Conservation (phyloP, 2,113 vertebrate genomes). For the Takifugu bimaculatus region DNA sequence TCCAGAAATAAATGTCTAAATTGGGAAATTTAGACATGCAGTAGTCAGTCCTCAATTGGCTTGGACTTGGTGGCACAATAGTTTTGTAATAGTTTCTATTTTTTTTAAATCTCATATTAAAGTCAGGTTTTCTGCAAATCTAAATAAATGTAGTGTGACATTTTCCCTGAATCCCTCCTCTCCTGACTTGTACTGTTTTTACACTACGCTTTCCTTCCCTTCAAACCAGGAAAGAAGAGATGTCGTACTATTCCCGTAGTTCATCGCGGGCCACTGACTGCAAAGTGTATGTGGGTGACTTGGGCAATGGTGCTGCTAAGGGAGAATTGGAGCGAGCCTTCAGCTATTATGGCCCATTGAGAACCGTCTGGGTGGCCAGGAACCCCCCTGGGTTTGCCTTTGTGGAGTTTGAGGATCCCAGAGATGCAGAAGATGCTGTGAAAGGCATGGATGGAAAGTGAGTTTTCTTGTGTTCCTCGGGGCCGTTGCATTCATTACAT, state of each 20-base stretch:
- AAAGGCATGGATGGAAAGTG: constrained; percentile 83
- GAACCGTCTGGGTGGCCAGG: constrained; percentile 79
- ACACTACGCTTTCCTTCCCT: not conserved
- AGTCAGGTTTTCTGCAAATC: too few species aligned
- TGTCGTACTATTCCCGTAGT: constrained; percentile 74
- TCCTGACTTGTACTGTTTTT: not conserved
- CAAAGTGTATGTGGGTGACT: constrained; percentile 78
- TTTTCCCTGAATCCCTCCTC: too few species aligned
- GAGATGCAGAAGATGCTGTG: constrained; percentile 80
- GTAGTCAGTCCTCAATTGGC: too few species aligned
- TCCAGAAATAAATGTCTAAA: too few species aligned
- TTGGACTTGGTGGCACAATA: too few species aligned
- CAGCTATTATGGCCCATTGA: constrained; percentile 79
- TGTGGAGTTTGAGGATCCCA: constrained; percentile 79
- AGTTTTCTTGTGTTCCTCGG: constrained; percentile 34
- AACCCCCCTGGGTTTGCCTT: constrained; percentile 81
- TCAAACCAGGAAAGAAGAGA: constrained; percentile 33
- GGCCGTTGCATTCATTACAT: not conserved
- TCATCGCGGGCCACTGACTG: constrained; percentile 74
- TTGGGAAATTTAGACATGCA: too few species aligned
- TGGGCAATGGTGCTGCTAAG: constrained; percentile 80
- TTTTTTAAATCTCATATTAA: not conserved
- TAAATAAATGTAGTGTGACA: too few species aligned
- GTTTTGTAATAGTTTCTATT: not conserved
- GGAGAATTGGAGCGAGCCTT: constrained; percentile 79